These are phyloP conservation scores for Peromyscus californicus DNA, from an alignment of 2,113 vertebrate genomes.

Conservation along the genomic window DNA sequence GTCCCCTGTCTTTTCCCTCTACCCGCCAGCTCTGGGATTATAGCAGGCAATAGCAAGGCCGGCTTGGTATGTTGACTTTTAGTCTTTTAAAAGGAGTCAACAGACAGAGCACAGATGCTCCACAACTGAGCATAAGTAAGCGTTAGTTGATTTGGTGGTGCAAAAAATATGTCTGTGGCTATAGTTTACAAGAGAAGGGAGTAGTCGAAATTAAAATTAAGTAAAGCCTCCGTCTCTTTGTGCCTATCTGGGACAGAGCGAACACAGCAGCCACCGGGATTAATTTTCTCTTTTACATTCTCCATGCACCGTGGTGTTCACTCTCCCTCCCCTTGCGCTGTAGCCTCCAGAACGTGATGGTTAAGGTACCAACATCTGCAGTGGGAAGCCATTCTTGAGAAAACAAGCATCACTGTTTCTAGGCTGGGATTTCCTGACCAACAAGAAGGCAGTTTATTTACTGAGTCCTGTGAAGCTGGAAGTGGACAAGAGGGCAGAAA, in stretches of 20 bases:
- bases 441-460: background rate
- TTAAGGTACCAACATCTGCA: background rate
- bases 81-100: conserved; percentile 18
- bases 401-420: conserved; percentile 62
- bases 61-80: background rate
- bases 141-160: background rate
- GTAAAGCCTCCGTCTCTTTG: background rate
- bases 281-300: background rate
- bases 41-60: background rate
- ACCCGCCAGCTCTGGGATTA: background rate
- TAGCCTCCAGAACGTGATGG: background rate
- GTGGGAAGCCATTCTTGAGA: conserved; percentile 10
- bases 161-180: background rate
- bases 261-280: background rate
- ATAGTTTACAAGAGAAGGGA: background rate
- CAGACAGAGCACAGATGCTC: background rate
- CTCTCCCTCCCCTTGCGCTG: background rate
- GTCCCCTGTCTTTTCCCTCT: background rate
- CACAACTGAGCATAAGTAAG: background rate
- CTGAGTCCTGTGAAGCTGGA: background rate
- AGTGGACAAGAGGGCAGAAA: conserved; percentile 17
- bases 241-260: background rate
- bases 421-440: background rate
- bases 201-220: conserved; percentile 14
- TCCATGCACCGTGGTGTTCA: background rate